These are phyloP conservation scores for Passerina amoena DNA, from an alignment of 2,113 vertebrate species.

Conservation along the genomic window DNA sequence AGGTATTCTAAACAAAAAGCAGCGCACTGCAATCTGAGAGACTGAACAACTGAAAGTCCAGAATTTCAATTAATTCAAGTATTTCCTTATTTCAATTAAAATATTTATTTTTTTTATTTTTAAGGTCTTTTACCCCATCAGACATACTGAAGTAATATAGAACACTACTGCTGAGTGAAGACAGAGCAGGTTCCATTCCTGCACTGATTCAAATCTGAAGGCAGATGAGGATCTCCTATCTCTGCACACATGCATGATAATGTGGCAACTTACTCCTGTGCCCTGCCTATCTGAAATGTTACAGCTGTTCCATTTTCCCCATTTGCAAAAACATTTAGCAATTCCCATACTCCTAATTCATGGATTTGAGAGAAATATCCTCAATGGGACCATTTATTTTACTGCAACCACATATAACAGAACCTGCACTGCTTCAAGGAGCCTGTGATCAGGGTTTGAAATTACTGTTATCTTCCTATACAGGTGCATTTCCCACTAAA, in stretches of 20 bases:
- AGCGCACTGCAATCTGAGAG: neutral
- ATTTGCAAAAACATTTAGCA: neutral
- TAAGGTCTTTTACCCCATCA: neutral
- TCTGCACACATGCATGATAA: accelerated
- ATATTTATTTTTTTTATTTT: neutral
- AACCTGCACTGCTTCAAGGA: neutral
- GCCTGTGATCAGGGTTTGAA: neutral
- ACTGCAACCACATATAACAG: neutral
- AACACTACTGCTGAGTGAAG: neutral
- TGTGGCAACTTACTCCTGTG: neutral
- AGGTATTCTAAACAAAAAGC: neutral
- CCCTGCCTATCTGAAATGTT: neutral
- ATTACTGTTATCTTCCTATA: neutral
- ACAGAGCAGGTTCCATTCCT: neutral
- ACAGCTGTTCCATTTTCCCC: neutral
- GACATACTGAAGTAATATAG: neutral
- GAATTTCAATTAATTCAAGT: neutral
- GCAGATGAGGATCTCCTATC: neutral
- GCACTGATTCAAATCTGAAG: neutral
- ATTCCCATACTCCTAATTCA: neutral
- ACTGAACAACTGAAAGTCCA: neutral
- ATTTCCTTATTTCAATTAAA: neutral
- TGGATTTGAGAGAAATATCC: neutral
- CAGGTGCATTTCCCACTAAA: neutral
- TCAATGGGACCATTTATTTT: neutral